These are phyloP conservation scores for Orbicella faveolata DNA, from an alignment of 64 coral and sea anemone species.

Conservation along the genomic window DNA sequence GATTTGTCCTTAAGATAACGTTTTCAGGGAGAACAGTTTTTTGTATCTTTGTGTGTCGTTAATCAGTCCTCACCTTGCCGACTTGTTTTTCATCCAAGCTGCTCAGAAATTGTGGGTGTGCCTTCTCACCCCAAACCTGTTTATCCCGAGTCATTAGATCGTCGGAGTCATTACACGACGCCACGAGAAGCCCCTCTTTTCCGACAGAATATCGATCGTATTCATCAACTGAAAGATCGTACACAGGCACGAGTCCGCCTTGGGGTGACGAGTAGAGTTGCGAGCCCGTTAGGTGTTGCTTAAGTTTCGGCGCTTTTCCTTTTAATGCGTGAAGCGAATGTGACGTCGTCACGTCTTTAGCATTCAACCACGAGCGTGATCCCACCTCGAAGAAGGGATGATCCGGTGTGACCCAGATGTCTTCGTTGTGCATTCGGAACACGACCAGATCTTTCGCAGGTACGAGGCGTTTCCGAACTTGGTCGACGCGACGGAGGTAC, in stretches of 20 bases:
- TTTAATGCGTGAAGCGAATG: conserved; percentile 59
- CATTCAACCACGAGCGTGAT: conserved; percentile 58
- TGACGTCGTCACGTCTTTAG: conserved; percentile 50
- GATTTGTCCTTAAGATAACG: too few relatives aligned
- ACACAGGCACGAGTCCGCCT: conserved; percentile 50
- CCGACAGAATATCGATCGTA: conserved; percentile 93
- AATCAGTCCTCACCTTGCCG: not conserved
- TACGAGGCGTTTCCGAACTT: conserved; percentile 57
- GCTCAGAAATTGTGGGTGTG: conserved; percentile 8
- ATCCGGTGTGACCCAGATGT: conserved; percentile 71
- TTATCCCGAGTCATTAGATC: conserved; percentile 49
- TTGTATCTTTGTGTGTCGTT: too few relatives aligned
- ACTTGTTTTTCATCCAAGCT: not conserved
- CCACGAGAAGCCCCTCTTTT: conserved; percentile 67
- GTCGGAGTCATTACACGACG: conserved; percentile 50
- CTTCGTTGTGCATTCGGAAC: conserved; percentile 51
- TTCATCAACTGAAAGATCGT: conserved; percentile 79
- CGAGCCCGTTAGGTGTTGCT: conserved; percentile 39
- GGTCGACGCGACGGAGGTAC: conserved; percentile 67
- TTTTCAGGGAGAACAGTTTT: too few relatives aligned
- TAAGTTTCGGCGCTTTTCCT: conserved; percentile 58
- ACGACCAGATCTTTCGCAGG: conserved; percentile 58
- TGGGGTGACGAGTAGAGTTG: conserved; percentile 16
- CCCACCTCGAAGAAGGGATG: conserved; percentile 62
- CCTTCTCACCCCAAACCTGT: conserved; percentile 67